Base-by-base conservation (phyloP, 2,797 vertebrate genomes). In the Molossus molossus region DNA sequence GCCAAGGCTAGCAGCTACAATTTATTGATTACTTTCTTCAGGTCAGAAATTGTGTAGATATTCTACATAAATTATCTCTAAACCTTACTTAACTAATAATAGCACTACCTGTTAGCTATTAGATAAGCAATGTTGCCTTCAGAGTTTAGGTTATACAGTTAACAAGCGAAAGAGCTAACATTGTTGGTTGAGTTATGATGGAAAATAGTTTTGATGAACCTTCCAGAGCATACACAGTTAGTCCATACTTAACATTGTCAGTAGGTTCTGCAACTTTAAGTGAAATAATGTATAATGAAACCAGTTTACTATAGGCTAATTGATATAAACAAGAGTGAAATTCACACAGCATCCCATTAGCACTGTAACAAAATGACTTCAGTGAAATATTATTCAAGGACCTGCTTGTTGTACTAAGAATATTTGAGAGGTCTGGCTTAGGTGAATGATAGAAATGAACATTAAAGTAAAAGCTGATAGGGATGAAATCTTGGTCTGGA, bases 11-110 rank as follows among this genome's bases (percentile, higher is more conserved):
- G 70, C 60, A 90, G 45, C 86, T 90, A 48, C 37, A 69, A 40
- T 75, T 94, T 75, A 76, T 62, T 62, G 53, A 55, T 21, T 80
- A 64, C 17, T 62, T 85, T 88, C n/a, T 88, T 85, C 65, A 72
- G 79, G 27, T 50, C 53, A 81, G 53, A 62, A 55, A 72, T 57
- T 70, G 25, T 87, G 20, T 72, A 83, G 55, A 20, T 37, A 84
- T 79, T 88, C 72, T 84, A 91, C 6, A 45, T 76, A 90, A 91
- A 87, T 90, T 87, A 64, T 40, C 29, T 94, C 37, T 69, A 70
- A 87, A 58, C 29, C 14, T 84, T 53, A 60, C 60, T 88, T 62
- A 92, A 18, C 55, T 76, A 64, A 72, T 76, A 64, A 72, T 83
- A 82, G 18, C 65, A 65, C 45, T 95, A 58, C 21, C 57, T 91